Conservation (phyloP, 1,140 invertebrate species). For the Wasmannia auropunctata region DNA sequence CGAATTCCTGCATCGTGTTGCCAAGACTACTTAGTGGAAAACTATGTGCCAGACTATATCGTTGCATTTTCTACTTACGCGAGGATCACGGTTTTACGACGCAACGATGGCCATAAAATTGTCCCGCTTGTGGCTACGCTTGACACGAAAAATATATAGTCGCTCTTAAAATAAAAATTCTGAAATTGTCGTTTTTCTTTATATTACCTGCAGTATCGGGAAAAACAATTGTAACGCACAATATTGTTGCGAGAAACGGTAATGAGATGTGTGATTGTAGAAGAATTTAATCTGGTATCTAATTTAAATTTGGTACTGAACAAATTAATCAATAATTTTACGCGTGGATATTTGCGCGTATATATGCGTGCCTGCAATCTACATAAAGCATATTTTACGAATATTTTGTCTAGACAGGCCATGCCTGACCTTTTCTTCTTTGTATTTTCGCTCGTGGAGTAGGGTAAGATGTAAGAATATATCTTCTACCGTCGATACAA, state of each 20-base stretch:
- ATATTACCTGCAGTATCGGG: background rate
- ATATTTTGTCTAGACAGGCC: conserved; percentile 9
- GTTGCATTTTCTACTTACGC: conserved; percentile 56
- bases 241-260: background rate
- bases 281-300: background rate
- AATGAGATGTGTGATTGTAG: background rate
- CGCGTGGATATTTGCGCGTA: background rate
- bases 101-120: conserved; percentile 38
- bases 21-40: conserved; percentile 46
- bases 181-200: conserved; percentile 20
- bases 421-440: background rate
- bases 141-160: conserved; percentile 8
- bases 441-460: conserved; percentile 30
- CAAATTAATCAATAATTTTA: conserved; percentile 8
- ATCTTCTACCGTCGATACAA: background rate
- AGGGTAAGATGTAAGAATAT: background rate
- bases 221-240: background rate
- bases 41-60: conserved; percentile 43
- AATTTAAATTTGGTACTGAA: no score
- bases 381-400: conserved; percentile 17
- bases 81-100: conserved; percentile 35
- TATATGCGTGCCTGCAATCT: background rate
- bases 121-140: conserved; percentile 20
- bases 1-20: conserved; percentile 27
- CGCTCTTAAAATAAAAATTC: conserved; percentile 29